Conservation (phyloP, 2,113 vertebrate species). For the Chaetops frenatus region DNA sequence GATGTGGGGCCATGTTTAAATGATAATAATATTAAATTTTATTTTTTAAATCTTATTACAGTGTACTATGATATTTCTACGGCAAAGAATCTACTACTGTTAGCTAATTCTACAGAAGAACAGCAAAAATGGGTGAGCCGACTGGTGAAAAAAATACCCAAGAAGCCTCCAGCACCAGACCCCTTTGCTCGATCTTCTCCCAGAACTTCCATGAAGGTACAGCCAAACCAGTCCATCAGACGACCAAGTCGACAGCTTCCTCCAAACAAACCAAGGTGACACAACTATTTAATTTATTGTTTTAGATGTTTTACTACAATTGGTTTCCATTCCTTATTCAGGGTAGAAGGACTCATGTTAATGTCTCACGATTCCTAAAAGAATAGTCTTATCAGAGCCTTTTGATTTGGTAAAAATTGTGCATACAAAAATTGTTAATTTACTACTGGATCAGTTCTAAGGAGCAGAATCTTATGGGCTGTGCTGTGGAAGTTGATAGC, state of each 20-base stretch:
- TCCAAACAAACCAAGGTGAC: slow-evolving; percentile 92
- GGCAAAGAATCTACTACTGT: slow-evolving; percentile 94
- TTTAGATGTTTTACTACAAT: neutral
- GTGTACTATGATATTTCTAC: slow-evolving; percentile 97
- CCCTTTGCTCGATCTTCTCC: slow-evolving; percentile 92
- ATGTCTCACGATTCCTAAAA: neutral
- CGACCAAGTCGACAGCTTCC: slow-evolving; percentile 93
- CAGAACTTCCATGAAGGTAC: slow-evolving; percentile 91
- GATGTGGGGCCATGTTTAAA: neutral
- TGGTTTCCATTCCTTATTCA: neutral
- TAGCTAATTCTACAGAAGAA: slow-evolving; percentile 91
- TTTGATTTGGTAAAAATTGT: neutral
- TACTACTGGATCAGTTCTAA: neutral
- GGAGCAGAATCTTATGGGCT: neutral
- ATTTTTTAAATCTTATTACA: slow-evolving; percentile 48
- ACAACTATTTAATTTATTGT: neutral
- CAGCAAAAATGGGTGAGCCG: slow-evolving; percentile 98
- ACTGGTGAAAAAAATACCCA: slow-evolving; percentile 96
- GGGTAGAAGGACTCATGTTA: neutral
- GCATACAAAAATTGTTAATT: neutral
- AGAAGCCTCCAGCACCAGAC: slow-evolving; percentile 90
- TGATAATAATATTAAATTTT: neutral
- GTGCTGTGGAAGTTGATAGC: neutral
- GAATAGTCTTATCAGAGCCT: neutral
- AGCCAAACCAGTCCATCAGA: slow-evolving; percentile 90